Conservation (phyloP, 2,797 vertebrate genomes). For the Oreortyx pictus region DNA sequence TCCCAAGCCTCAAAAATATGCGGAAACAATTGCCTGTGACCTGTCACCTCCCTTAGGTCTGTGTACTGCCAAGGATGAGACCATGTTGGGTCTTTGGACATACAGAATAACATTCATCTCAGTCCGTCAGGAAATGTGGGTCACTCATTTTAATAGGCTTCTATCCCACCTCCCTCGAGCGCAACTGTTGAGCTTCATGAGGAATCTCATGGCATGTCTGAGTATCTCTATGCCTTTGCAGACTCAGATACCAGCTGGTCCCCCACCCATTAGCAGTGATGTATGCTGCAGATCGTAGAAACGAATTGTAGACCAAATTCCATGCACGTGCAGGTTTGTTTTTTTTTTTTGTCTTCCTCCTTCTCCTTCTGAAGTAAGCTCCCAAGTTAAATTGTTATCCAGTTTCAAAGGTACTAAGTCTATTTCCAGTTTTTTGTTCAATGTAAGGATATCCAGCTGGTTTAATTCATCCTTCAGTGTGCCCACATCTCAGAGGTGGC, state of each 20-base stretch:
- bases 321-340: neutral
- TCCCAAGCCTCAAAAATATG: constrained; percentile 18
- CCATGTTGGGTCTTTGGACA: neutral
- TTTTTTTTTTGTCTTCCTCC: neutral
- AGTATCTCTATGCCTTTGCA: neutral
- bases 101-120: neutral
- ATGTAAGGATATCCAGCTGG: neutral
- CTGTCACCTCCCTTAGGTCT: neutral
- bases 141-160: constrained; percentile 18
- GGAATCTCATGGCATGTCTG: neutral
- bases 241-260: neutral
- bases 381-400: fast-evolving
- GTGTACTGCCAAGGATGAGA: neutral
- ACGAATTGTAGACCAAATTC: neutral
- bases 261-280: fast-evolving
- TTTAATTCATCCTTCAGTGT: neutral
- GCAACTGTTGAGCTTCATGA: neutral
- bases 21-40: constrained; percentile 6
- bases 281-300: neutral
- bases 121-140: neutral
- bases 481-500: neutral
- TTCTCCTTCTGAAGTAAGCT: neutral
- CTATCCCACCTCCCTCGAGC: neutral
- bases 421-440: neutral
- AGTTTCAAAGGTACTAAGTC: neutral